Conservation (phyloP, 2,797 vertebrate genomes). For the Eleutherodactylus coqui region DNA sequence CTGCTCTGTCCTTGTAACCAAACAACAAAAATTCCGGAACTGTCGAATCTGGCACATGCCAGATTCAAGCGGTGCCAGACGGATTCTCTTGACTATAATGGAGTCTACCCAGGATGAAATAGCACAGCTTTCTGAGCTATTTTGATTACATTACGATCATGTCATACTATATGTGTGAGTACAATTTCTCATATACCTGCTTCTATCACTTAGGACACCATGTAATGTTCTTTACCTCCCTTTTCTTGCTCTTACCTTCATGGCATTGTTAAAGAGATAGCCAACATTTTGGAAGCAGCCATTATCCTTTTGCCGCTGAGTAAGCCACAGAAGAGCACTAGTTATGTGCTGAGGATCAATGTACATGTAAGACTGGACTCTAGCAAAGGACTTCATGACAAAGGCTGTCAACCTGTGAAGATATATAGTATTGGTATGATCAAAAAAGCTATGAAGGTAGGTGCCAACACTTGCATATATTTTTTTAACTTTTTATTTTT, state of each 20-base stretch:
- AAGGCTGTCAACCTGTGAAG: conserved; percentile 86
- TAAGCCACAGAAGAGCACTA: conserved; percentile 76
- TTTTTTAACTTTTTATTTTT: too few species aligned
- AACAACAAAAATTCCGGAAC: too few species aligned
- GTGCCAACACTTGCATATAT: not conserved
- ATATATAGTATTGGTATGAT: conserved; percentile 11
- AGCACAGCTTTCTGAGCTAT: too few species aligned
- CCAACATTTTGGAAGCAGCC: conserved; percentile 85
- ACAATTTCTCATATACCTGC: too few species aligned
- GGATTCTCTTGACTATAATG: too few species aligned
- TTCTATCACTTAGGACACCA: not conserved
- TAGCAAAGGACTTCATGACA: conserved; percentile 86
- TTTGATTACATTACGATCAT: too few species aligned
- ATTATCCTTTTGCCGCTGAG: conserved; percentile 70
- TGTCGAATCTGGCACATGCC: too few species aligned
- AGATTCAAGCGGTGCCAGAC: too few species aligned
- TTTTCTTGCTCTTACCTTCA: conserved; percentile 76
- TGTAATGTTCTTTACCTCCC: not conserved
- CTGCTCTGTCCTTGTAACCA: too few species aligned
- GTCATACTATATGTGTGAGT: too few species aligned
- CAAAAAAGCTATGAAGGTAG: not conserved
- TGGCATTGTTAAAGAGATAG: conserved; percentile 79
- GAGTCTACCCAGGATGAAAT: too few species aligned
- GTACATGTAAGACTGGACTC: conserved; percentile 77
- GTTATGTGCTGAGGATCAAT: conserved; percentile 75